Percentiles rank a stretch among this genome's conserved stretches.
phyloP scores from a whole-genome alignment of 2,888 invertebrate genomes.

The Pristionchus arcanus region DNA sequence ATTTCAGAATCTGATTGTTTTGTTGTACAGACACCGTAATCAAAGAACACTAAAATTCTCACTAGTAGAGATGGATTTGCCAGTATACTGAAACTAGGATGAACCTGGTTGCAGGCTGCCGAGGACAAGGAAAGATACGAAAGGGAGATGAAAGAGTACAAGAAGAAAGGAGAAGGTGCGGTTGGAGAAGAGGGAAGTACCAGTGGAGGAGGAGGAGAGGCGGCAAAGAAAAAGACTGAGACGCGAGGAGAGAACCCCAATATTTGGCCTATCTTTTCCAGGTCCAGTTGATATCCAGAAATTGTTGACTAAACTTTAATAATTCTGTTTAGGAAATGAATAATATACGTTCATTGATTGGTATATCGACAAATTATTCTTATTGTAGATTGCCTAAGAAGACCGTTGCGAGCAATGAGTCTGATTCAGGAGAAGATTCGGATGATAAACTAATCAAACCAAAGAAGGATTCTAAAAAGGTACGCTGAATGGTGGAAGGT shows the following conservation, averaged over 20 bases:
- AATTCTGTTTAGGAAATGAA: too few species aligned
- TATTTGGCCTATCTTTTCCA: too few species aligned
- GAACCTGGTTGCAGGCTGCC: constrained; percentile 83
- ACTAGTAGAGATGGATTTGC: background rate
- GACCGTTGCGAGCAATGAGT: constrained; percentile 62
- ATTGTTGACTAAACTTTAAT: too few species aligned
- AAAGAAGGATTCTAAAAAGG: background rate
- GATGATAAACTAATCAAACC: constrained; percentile 61
- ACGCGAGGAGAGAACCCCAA: too few species aligned
- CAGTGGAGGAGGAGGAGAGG: constrained; percentile 45
- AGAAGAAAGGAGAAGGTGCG: constrained; percentile 79
- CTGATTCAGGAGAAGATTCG: constrained; percentile 63
- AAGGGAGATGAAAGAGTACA: constrained; percentile 92
- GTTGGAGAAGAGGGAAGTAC: constrained; percentile 1
- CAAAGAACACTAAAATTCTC: constrained; percentile 26
- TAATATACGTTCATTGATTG: background rate
- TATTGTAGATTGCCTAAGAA: constrained; percentile 62
- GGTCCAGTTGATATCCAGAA: too few species aligned
- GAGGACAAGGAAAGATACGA: constrained; percentile 92
- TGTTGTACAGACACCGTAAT: too few species aligned
- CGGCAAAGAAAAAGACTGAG: constrained; percentile 52
- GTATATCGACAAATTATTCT: too few species aligned
- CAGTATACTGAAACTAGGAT: background rate
- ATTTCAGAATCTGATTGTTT: too few species aligned
- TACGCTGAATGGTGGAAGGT: background rate